Evolutionary conservation across 1,140 invertebrate genomes (phyloP).

Genomic region (Pissodes strobi): DNA sequence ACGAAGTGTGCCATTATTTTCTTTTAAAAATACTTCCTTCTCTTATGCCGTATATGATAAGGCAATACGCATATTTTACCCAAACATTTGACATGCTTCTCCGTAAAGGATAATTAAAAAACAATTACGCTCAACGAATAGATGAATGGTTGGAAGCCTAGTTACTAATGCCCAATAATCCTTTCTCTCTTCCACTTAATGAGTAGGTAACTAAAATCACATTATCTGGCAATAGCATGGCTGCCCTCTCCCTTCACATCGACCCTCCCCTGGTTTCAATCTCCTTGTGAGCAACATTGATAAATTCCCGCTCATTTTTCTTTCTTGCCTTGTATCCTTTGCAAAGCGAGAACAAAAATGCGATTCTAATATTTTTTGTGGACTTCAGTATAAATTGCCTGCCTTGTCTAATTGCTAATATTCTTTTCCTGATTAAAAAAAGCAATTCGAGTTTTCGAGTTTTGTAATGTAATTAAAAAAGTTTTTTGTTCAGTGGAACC

Average conservation of each 20-base stretch:
- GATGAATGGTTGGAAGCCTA: constrained; percentile 22
- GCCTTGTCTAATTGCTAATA: constrained; percentile 49
- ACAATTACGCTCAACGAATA: constrained; percentile 1
- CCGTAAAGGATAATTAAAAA: constrained; percentile 14
- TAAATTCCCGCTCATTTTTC: constrained; percentile 52
- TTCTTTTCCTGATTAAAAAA: constrained; percentile 34
- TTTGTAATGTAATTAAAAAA: constrained; percentile 30
- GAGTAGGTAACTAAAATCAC: constrained; percentile 54
- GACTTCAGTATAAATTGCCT: constrained; percentile 48
- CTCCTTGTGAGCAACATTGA: constrained; percentile 51
- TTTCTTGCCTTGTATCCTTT: constrained; percentile 47
- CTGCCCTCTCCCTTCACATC: constrained; percentile 37
- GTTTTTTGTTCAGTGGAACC: constrained; percentile 27
- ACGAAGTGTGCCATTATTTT: too few species aligned
- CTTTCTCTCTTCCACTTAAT: constrained; percentile 43
- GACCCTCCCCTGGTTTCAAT: constrained; percentile 48
- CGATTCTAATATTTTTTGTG: constrained; percentile 48
- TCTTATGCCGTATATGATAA: too few species aligned
- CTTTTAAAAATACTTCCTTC: too few species aligned
- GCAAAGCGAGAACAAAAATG: constrained; percentile 50
- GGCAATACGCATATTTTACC: too few species aligned
- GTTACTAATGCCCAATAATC: constrained; percentile 32
- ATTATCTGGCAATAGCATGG: constrained; percentile 49
- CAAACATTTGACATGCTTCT: too few species aligned
- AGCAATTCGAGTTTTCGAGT: constrained; percentile 27